A percentile compares a stretch with the other conserved stretches of the same genome.
Evolutionary conservation across 2,113 vertebrate species (phyloP).

Genomic region (Xyrauchen texanus): DNA sequence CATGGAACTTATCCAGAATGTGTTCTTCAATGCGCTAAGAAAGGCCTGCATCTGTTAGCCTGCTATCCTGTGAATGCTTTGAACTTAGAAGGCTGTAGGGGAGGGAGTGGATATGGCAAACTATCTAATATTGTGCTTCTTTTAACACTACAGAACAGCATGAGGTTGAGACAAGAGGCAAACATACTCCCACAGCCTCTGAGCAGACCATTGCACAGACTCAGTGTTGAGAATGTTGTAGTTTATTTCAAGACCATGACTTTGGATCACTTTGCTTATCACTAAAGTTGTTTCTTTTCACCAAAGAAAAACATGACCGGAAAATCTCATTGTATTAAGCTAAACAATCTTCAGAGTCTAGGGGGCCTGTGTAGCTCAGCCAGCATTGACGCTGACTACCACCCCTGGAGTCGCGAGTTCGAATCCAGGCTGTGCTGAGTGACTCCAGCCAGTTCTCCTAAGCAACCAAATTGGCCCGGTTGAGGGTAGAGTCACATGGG

Average conservation of each 20-base stretch:
- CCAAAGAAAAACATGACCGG: background rate
- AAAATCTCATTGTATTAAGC: background rate
- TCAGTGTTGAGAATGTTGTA: background rate
- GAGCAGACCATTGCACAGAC: background rate
- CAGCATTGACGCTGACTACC: too few relatives aligned
- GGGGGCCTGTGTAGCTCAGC: background rate
- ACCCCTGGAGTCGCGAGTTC: too few relatives aligned
- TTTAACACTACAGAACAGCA: background rate
- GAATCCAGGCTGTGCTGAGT: too few relatives aligned
- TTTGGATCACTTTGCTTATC: background rate
- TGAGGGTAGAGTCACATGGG: too few relatives aligned
- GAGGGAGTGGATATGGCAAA: background rate
- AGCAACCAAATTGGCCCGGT: too few relatives aligned
- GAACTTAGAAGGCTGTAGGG: conserved; percentile 23
- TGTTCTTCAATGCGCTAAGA: conserved; percentile 23
- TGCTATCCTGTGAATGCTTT: conserved; percentile 25
- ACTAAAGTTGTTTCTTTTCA: background rate
- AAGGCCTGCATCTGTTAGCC: conserved; percentile 17
- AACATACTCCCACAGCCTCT: conserved; percentile 14
- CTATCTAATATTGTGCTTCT: conserved; percentile 21
- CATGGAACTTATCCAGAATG: conserved; percentile 39
- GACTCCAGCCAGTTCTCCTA: too few relatives aligned
- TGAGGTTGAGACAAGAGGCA: background rate
- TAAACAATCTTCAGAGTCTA: conserved; percentile 1
- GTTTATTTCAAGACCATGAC: background rate